Evolutionary conservation across 1,140 invertebrate species (phyloP), one percentile per base, ranked within the genome.

Genomic region (Hylyphantes graminicola): DNA sequence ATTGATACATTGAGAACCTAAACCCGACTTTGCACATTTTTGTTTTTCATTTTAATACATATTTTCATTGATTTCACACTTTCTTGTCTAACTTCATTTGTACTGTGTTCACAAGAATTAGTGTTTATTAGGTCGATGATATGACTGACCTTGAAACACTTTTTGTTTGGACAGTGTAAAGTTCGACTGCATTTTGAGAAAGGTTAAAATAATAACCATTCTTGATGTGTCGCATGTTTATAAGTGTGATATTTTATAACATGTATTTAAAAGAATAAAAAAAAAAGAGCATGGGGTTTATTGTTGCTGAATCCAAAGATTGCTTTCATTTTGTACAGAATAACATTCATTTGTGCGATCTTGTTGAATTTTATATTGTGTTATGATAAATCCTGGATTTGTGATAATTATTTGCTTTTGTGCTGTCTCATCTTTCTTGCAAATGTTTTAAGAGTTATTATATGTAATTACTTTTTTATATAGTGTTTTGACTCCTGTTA

Each of bases 361-460:
- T 21, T 81, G 79, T 80, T 80, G 53, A 81, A 81, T 81, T 81
- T 81, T 81, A 81, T 81, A 81, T 67, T 78, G 64, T 78, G 64
- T 81, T 81, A 54, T 51, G 21, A 73, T 7, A 57, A 76, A 81
- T 15, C 35, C 73, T 81, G 72, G 68, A 81, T 73, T 81, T 81
- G 79, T 81, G 79, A 81, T 81, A 81, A 21, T 81, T 59, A 81
- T 57, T 73, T 73, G 68, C 63, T 67, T 53, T 72, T 61, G 15
- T 50, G 21, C 7, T 50, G 35, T 64, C 35, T 64, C 55, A 21
- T 13, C 13, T 57, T 50, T 63, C 74, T 61, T 76, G 51, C 15
- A 61, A 57, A 35, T 76, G 59, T 51, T 76, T 11, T 13, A 35
- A 67, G 21, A 19, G 64, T 17, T 12, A 19, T 12, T 67, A 19